These are phyloP conservation scores for Drosophila punjabiensis DNA, from an alignment of 1,140 invertebrate species.

Conservation along the genomic window DNA sequence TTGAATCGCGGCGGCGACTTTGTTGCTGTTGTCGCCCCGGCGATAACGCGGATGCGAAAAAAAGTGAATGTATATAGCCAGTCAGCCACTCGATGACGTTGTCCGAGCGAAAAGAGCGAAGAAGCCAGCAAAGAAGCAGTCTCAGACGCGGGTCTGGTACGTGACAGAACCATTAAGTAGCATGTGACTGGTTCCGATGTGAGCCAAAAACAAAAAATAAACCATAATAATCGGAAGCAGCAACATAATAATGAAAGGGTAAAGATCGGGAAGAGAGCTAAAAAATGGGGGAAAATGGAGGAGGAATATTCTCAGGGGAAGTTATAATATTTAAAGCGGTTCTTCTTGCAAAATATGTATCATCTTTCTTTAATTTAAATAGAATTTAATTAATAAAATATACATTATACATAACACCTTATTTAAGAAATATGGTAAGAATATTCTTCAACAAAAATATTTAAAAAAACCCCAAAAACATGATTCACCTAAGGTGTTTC, in stretches of 20 bases:
- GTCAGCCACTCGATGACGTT: conserved; percentile 74
- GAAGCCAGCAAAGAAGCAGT: conserved; percentile 11
- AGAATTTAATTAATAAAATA: background rate
- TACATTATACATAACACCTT: background rate
- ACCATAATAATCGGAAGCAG: conserved; percentile 15
- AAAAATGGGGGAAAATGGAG: background rate
- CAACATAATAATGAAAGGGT: conserved; percentile 1
- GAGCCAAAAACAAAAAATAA: conserved; percentile 27
- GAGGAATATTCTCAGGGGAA: too few relatives aligned
- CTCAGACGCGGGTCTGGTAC: conserved; percentile 46
- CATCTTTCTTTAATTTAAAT: background rate
- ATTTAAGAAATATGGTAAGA: too few relatives aligned
- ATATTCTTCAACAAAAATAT: background rate
- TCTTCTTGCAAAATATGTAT: background rate
- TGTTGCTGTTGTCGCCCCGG: conserved; percentile 34
- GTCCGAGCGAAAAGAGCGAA: conserved; percentile 27
- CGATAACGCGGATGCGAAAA: conserved; percentile 77
- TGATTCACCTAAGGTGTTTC: conserved; percentile 4
- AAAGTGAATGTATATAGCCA: conserved; percentile 73
- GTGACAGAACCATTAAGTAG: conserved; percentile 77
- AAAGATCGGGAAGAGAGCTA: background rate
- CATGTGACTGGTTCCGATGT: conserved; percentile 69
- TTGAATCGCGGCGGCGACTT: conserved; percentile 57
- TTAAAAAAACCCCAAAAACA: background rate
- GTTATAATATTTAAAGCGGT: background rate